These are phyloP conservation scores for Lepus timidus DNA, from an alignment of 2,113 vertebrate species.

Conservation along the genomic window DNA sequence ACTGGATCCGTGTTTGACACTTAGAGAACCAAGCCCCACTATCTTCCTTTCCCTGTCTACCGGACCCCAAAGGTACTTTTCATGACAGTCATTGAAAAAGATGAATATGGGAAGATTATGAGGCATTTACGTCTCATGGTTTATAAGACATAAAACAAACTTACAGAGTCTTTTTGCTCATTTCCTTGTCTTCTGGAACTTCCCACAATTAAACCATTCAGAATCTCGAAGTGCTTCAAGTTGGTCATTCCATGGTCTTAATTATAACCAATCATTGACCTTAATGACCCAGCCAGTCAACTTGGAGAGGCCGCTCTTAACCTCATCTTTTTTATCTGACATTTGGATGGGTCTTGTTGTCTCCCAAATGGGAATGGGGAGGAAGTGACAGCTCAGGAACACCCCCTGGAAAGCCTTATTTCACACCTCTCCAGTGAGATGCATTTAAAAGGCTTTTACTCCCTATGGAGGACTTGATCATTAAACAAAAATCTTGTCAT, in stretches of 20 bases:
- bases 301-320: conserved; percentile 9
- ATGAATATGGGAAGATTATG: neutral
- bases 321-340: conserved; percentile 39
- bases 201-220: neutral
- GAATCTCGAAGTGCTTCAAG: neutral
- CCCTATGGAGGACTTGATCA: neutral
- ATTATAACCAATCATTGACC: neutral
- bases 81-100: neutral
- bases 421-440: neutral
- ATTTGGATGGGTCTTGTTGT: neutral
- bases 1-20: neutral
- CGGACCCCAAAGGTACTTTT: neutral
- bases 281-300: conserved; percentile 21
- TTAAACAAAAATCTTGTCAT: conserved; percentile 65
- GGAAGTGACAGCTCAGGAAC: neutral
- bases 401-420: neutral
- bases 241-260: conserved; percentile 1
- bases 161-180: neutral
- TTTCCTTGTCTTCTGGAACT: conserved; percentile 2
- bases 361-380: neutral
- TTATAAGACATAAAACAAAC: neutral
- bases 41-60: neutral
- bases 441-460: conserved; percentile 40
- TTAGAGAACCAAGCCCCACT: neutral
- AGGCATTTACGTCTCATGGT: too few species aligned